Conservation (phyloP, 37 sponge, comb jelly and placozoan genomes). For the Tethya wilhelma region DNA sequence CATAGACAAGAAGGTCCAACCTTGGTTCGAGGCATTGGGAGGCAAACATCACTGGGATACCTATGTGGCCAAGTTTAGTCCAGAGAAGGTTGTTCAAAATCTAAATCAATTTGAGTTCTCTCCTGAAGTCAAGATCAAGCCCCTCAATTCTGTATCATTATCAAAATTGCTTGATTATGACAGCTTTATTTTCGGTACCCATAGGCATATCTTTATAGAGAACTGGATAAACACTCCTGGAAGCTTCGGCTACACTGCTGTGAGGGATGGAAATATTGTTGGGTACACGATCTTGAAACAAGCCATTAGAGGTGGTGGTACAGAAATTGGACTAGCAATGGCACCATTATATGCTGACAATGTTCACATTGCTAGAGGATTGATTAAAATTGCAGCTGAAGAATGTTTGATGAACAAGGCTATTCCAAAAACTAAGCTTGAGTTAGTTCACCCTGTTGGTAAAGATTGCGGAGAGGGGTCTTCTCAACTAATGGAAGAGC, state of each 20-base stretch:
- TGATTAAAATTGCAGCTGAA: background rate
- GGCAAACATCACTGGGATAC: background rate
- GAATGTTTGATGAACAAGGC: background rate
- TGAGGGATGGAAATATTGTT: background rate
- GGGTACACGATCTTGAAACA: background rate
- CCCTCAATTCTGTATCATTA: too few relatives aligned
- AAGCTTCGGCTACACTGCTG: background rate
- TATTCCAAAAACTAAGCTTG: constrained; percentile 2
- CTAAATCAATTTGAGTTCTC: too few relatives aligned
- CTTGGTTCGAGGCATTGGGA: background rate
- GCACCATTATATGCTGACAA: constrained; percentile 5
- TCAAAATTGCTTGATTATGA: background rate
- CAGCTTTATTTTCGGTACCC: too few relatives aligned
- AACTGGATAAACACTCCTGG: constrained; percentile 2
- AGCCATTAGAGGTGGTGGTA: too few relatives aligned
- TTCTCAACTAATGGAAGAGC: too few relatives aligned
- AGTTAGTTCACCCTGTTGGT: constrained; percentile 3
- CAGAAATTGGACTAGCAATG: too few relatives aligned
- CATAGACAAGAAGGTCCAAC: background rate
- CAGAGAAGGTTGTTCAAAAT: background rate
- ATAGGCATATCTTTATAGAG: background rate
- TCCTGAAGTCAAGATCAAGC: too few relatives aligned
- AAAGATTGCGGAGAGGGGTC: constrained; percentile 2
- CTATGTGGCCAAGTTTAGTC: constrained; percentile 6
- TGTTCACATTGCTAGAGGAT: too few relatives aligned